phyloP scores from a whole-genome alignment of 1,140 invertebrate species.

The Heliconius hermathena region DNA sequence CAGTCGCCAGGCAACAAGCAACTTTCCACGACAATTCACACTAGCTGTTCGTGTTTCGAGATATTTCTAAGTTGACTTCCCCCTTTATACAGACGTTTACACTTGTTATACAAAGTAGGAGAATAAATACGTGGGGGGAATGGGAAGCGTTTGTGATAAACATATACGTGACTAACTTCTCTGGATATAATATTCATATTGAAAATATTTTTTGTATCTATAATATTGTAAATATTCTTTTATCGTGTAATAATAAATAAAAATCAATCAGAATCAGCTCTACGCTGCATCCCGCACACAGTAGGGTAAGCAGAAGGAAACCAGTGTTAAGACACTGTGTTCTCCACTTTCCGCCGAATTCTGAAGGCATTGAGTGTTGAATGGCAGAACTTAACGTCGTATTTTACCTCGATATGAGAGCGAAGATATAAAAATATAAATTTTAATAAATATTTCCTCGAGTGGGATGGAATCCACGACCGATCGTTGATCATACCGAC shows the following conservation, averaged over 20 bases:
- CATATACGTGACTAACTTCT: constrained; percentile 18
- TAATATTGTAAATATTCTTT: not conserved
- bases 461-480: no score
- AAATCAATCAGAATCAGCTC: no score
- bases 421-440: no score
- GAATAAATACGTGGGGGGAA: constrained; percentile 42
- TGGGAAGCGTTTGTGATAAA: constrained; percentile 35
- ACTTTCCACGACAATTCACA: constrained; percentile 48
- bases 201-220: not conserved
- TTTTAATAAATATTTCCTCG: no score
- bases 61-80: constrained; percentile 45
- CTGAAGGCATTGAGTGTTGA: no score
- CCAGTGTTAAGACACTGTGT: no score
- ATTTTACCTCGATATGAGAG: no score
- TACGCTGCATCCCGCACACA: no score
- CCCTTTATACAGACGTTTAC: constrained; percentile 41
- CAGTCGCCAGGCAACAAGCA: constrained; percentile 37
- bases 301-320: no score
- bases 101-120: constrained; percentile 40
- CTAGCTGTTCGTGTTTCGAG: constrained; percentile 35
- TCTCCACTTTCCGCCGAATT: no score
- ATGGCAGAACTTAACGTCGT: no score
- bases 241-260: not conserved
- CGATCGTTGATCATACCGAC: no score
- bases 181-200: constrained; percentile 9